Percentiles rank a stretch among this genome's conserved stretches.
Evolutionary conservation across 2,888 invertebrate species (phyloP).

Genomic region (Phyllotreta cruciferae): DNA sequence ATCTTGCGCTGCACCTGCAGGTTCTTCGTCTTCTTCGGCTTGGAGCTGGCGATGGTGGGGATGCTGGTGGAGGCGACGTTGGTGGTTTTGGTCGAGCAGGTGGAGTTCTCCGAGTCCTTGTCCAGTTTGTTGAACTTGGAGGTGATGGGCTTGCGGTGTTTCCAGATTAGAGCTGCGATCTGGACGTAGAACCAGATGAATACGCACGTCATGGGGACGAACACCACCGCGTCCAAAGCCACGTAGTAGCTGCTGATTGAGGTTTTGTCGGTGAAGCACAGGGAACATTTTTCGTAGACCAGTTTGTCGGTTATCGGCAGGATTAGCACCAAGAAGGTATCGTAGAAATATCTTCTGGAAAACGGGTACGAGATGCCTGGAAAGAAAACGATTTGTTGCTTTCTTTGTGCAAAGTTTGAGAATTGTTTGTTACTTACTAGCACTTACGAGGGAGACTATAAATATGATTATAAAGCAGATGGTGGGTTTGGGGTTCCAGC

Average conservation of each 20-base stretch:
- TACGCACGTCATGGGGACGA: slow-evolving; percentile 60
- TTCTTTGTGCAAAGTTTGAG: too few relatives aligned
- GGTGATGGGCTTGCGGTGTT: slow-evolving; percentile 56
- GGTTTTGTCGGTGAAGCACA: slow-evolving; percentile 50
- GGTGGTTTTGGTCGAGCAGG: slow-evolving; percentile 42
- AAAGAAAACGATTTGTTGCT: too few relatives aligned
- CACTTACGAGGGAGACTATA: slow-evolving; percentile 58
- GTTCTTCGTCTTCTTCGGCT: slow-evolving; percentile 46
- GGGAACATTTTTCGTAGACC: slow-evolving; percentile 46
- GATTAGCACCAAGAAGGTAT: slow-evolving; percentile 49
- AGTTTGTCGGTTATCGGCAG: slow-evolving; percentile 26
- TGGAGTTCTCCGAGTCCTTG: slow-evolving; percentile 45
- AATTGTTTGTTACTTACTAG: too few relatives aligned
- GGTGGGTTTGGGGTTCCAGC: slow-evolving; percentile 60
- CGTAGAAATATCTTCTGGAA: slow-evolving; percentile 54
- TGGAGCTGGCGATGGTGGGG: slow-evolving; percentile 29
- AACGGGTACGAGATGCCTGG: slow-evolving; percentile 60
- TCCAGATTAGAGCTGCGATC: slow-evolving; percentile 63
- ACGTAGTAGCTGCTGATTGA: slow-evolving; percentile 50
- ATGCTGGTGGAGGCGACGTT: slow-evolving; percentile 32
- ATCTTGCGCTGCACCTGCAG: slow-evolving; percentile 59
- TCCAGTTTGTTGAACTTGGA: slow-evolving; percentile 37
- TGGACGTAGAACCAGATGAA: slow-evolving; percentile 63
- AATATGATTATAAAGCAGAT: slow-evolving; percentile 54
- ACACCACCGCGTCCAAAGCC: slow-evolving; percentile 56